Conservation (phyloP, 2,113 vertebrate species). For the Cynocephalus volans region DNA sequence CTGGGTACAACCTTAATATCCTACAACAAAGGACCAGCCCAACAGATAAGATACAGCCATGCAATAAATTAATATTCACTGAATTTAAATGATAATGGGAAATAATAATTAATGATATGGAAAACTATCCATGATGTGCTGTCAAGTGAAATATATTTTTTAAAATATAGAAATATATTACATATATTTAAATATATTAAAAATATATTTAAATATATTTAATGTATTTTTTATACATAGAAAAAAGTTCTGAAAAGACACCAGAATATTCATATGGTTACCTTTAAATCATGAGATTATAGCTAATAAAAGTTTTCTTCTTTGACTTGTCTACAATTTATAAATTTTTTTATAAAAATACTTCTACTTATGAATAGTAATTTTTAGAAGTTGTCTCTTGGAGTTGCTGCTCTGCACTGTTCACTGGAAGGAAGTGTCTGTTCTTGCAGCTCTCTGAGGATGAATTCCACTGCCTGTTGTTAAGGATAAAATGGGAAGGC, state of each 20-base stretch:
- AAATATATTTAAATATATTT: too few species aligned
- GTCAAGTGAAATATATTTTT: background rate
- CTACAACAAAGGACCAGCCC: background rate
- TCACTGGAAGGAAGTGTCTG: background rate
- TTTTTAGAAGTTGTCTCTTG: constrained; percentile 5
- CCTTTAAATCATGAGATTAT: background rate
- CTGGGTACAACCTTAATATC: background rate
- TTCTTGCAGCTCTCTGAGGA: background rate
- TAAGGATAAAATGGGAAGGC: background rate
- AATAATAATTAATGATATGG: background rate
- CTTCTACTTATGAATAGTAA: background rate
- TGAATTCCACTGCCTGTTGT: background rate
- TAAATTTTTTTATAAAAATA: background rate
- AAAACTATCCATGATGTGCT: background rate
- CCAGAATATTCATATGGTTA: background rate
- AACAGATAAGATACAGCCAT: background rate
- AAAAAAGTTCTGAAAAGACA: background rate
- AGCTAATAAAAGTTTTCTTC: constrained; percentile 7
- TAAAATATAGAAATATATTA: too few species aligned
- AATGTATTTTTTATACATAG: background rate
- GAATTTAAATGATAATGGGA: background rate
- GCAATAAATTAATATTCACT: background rate
- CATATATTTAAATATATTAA: too few species aligned
- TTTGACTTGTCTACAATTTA: background rate
- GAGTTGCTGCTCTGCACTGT: background rate